Base-by-base conservation (phyloP, 2,888 invertebrate genomes). In the Dicranocentrus wangi region DNA sequence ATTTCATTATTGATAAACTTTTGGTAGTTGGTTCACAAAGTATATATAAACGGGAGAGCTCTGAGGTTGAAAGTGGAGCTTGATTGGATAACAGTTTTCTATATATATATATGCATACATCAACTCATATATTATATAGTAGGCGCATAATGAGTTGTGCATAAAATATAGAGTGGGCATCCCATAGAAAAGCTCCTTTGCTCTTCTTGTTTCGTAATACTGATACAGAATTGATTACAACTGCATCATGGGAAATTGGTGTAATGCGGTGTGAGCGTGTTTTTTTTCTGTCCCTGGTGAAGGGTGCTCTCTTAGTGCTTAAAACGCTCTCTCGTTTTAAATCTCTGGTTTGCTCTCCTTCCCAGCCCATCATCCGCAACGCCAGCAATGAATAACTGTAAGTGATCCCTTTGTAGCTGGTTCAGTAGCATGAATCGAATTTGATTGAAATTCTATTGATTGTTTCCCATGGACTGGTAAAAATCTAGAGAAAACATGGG, bases 391-490 rank as follows among this genome's bases (percentile, higher is more conserved):
- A 75, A 39, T 75, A 73, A 58, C 66, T 23, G 75, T 66, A 66
- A 75, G 75, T 42, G 75, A 75, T 75, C 55, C 28, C 75, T 66
- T 66, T 65, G 21, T 66, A 23, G 25, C 25, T 60, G 13, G 21
- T 61, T 63, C 63, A 61, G 55, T 55, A 51, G 68, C 27, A 28
- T 73, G 63, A 73, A 21, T 61, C 61, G 61, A 43, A 73, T 73
- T 73, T 73, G 73, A 72, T 73, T 63, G 75, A 27, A 32, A 71
- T 58, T 66, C 75, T 66, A 75, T 66, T 66, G 55, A 75, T 66
- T 65, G 53, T 58, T 73, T 75, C 73, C 63, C 66, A 66, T 75
- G 75, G 66, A 65, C 32, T 25, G 65, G 73, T 66, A 17, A 42
- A 65, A 75, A 53, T 17, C 42, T 17, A 42, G 58, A 55, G 42